Evolutionary conservation across 1,140 invertebrate species (phyloP).

Genomic region (Leptinotarsa defecta): DNA sequence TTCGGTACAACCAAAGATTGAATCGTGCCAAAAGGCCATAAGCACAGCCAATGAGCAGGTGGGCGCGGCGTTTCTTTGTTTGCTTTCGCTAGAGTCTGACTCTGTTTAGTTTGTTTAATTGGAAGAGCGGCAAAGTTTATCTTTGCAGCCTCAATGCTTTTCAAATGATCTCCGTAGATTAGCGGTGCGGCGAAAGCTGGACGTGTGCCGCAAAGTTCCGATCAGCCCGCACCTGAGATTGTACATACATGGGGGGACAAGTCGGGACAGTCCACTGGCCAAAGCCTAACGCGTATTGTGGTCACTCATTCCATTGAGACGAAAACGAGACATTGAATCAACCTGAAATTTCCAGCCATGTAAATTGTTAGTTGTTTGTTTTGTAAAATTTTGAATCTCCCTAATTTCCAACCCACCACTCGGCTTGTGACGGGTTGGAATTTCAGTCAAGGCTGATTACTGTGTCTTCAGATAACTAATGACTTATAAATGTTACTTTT

Average conservation of each 20-base stretch:
- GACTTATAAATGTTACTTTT: too few relatives aligned
- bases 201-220: slow-evolving; percentile 35
- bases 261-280: slow-evolving; percentile 1
- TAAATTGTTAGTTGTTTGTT: too few relatives aligned
- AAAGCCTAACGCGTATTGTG: too few relatives aligned
- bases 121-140: slow-evolving; percentile 31
- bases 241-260: slow-evolving; percentile 31
- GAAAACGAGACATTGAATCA: too few relatives aligned
- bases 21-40: slow-evolving; percentile 47
- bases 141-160: slow-evolving; percentile 51
- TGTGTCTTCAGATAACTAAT: too few relatives aligned
- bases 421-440: too few relatives aligned
- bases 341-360: too few relatives aligned
- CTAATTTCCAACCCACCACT: too few relatives aligned
- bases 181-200: slow-evolving; percentile 50
- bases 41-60: slow-evolving; percentile 30
- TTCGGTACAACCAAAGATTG: slow-evolving; percentile 49
- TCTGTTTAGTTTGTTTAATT: slow-evolving; percentile 45
- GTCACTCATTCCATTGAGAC: too few relatives aligned
- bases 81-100: slow-evolving; percentile 54
- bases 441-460: too few relatives aligned
- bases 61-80: slow-evolving; percentile 43
- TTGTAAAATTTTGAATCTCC: neutral
- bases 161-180: slow-evolving; percentile 56
- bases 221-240: slow-evolving; percentile 50